phyloP scores from a whole-genome alignment of 2,888 invertebrate genomes.

The Camponotus fellah region DNA sequence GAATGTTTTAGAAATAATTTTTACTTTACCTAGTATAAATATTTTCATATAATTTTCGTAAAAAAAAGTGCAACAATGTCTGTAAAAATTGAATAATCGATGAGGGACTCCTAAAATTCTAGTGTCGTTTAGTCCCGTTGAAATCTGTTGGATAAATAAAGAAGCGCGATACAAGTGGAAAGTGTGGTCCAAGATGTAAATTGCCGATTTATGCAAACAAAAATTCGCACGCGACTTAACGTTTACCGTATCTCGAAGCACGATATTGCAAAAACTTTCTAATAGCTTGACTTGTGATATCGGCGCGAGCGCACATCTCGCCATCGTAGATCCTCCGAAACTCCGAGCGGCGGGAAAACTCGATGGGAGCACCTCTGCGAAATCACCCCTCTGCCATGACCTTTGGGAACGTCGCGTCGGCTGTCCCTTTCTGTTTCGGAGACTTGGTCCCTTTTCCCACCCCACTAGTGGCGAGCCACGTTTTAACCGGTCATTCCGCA shows the following conservation, averaged over 20 bases:
- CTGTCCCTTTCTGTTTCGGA: background rate
- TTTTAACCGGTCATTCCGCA: background rate
- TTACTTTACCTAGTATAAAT: background rate
- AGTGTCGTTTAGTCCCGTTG: background rate
- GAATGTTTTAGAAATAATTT: background rate
- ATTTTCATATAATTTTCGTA: no score
- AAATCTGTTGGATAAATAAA: background rate
- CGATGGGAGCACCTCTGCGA: background rate
- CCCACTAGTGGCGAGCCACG: background rate
- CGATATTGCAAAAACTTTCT: constrained; percentile 21
- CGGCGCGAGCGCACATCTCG: background rate
- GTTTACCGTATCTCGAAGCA: background rate
- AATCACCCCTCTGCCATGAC: background rate
- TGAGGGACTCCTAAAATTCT: background rate
- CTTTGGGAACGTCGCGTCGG: background rate
- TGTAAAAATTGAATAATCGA: background rate
- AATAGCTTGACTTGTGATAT: constrained; percentile 11
- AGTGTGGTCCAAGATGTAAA: background rate
- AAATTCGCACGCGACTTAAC: background rate
- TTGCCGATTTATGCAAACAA: background rate
- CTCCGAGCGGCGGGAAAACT: constrained; percentile 23
- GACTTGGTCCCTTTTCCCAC: background rate
- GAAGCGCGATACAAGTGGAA: background rate
- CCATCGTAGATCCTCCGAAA: constrained; percentile 8
- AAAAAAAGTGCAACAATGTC: background rate